Base-by-base conservation (phyloP, 1,140 invertebrate genomes). In the Drosophila burlai region DNA sequence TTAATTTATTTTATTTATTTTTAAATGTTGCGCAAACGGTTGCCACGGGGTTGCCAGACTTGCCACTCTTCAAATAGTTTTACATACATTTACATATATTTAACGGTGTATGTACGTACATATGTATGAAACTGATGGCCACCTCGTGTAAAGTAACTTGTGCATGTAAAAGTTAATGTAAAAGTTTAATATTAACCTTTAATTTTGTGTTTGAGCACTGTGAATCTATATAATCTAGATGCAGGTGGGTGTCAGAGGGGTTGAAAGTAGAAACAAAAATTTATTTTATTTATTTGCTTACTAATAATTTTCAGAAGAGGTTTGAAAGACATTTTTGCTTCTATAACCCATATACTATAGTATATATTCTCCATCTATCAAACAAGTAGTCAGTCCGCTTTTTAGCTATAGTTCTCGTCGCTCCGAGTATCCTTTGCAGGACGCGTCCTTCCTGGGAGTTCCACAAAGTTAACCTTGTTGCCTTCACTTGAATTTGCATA, bases 401-500 rank as follows among this genome's bases (percentile, higher is more conserved):
- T 47, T 4, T 13, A 46, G 18, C 18, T 47, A 24, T 9, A 15
- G 4, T 11, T n/a, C 26, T 31, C 9, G 4, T 1, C 16, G 4
- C 6, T 31, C 2, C 2, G n/a, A 34, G 49, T 18, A n/a, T 8
- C 18, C 7, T 38, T 55, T 21, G 9, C 11, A 16, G 34, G 54
- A 26, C 21, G 16, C 18, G 15, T 38, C 34, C 34, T 55, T 4
- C 34, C 36, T 38, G 15, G 52, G 52, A 55, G 52, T 55, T 55
- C 15, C 52, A 55, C 50, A 54, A 55, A 55, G 36, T 40, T 50
- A 40, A 34, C 26, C 29, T 67, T 54, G 38, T 65, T 76, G 75
- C 10, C 15, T 36, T n/a, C 67, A 36, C 67, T 69, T 21, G 31
- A 74, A 74, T 63, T 80, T 50, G 55, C 45, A 43, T 66, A 52